Evolutionary conservation across 2,113 vertebrate species (phyloP).

Genomic region (Ptychochromis oligacanthus): DNA sequence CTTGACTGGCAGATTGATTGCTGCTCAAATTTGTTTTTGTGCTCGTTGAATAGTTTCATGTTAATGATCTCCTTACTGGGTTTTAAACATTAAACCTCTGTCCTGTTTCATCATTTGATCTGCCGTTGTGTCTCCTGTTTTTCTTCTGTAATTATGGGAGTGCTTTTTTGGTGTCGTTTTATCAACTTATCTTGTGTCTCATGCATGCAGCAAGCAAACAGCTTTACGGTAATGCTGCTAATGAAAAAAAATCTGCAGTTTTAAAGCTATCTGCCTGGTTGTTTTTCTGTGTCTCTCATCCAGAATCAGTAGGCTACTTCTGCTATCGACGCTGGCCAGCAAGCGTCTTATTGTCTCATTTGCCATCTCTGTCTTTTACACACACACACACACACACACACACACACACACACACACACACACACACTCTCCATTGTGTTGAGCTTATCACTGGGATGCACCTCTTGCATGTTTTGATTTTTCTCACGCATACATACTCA

Average conservation of each 20-base stretch:
- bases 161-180: not conserved
- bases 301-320: not conserved
- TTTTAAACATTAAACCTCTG: not conserved
- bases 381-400: not conserved
- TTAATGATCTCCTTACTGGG: not conserved
- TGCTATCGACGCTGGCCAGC: not conserved
- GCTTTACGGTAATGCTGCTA: not conserved
- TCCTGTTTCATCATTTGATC: not conserved
- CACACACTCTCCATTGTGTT: not conserved
- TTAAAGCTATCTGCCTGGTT: not conserved
- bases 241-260: not conserved
- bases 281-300: not conserved
- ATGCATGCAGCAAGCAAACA: not conserved
- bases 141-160: not conserved
- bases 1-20: constrained; percentile 9
- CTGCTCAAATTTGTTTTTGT: constrained; percentile 2
- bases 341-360: not conserved
- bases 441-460: not conserved
- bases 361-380: not conserved
- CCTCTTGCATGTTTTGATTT: not conserved
- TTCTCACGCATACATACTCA: not conserved
- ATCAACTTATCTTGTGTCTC: not conserved
- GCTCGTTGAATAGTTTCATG: not conserved
- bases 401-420: not conserved
- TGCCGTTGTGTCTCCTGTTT: not conserved